Percentiles rank a stretch among this genome's conserved stretches.
phyloP scores from a whole-genome alignment of 2,888 invertebrate species.

The Crossocerus cetratus region DNA sequence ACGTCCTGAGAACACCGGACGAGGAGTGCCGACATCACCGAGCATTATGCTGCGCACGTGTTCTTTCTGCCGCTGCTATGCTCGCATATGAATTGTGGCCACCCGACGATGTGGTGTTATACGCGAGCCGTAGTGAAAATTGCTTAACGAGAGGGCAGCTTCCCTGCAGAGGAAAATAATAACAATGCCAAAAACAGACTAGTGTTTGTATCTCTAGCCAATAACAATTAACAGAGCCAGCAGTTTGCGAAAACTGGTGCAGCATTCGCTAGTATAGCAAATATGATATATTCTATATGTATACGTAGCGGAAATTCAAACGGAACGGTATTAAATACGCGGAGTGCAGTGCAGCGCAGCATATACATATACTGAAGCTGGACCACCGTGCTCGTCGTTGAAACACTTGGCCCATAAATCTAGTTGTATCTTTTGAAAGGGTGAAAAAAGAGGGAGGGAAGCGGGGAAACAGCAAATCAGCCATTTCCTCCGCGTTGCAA shows the following conservation, averaged over 20 bases:
- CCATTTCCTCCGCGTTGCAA: not conserved
- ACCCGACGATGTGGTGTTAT: conserved; percentile 18
- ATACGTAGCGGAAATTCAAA: no score
- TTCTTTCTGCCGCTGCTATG: conserved; percentile 30
- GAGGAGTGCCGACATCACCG: conserved; percentile 59
- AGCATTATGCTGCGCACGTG: conserved; percentile 58
- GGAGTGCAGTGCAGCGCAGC: no score
- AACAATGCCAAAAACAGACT: no score
- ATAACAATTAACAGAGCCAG: no score
- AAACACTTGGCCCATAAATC: not conserved
- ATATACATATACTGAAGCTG: no score
- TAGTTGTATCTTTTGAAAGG: not conserved
- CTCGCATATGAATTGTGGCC: not conserved
- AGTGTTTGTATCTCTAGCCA: no score
- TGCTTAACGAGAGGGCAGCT: conserved; percentile 17
- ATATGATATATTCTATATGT: no score
- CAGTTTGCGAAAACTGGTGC: no score
- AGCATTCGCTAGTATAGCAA: no score
- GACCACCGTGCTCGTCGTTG: no score
- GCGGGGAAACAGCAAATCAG: not conserved
- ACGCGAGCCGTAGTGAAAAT: conserved; percentile 25
- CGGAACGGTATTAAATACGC: no score
- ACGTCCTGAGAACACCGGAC: conserved; percentile 55
- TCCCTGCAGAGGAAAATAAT: no score
- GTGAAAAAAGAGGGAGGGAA: not conserved